Evolutionary conservation across 2,113 vertebrate genomes (phyloP), one percentile per base, ranked within the genome.

Genomic region (Motacilla tschutschensis): DNA sequence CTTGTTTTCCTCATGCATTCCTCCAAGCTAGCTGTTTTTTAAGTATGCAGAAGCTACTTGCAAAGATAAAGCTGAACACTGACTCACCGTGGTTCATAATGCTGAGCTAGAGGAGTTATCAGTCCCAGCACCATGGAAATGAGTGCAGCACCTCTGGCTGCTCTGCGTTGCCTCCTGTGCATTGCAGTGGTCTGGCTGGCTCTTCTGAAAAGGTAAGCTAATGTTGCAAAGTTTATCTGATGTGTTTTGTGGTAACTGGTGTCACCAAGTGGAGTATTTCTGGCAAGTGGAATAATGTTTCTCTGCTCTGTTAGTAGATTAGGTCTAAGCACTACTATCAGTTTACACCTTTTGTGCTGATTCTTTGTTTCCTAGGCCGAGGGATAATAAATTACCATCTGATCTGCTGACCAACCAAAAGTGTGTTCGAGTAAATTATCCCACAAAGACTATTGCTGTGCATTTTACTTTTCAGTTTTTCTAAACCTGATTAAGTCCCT

Each of bases 331-430:
- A 18, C 14, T 79, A 28, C 69, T 77, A 46, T 67, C 53, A 38
- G 40, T 66, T 91, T 79, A 60, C 47, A 54, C 38, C n/a, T 87
- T 87, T 85, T 83, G 44, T 93, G 81, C 75, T 90, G 90, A 74
- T 70, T 77, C 71, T 72, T 48, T 85, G 14, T 66, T 92, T 91
- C 38, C 14, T 43, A 36, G 43, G 44, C 60, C 29, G 53, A 57
- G n/a, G 81, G 46, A 18, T 87, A 87, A 88, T 87, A 93, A 91
- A 92, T 91, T 64, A 57, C n/a, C 12, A 9, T 59, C 46, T 0
- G 1, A 46, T 64, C n/a, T 93, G 75, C 76, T 88, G 81, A 93
- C 84, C 46, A 66, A 35, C 14, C 26, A 59, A 19, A 79, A 88
- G 17, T 35, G 53, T 28, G 3, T 77, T 82, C 31, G 44, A 88